Base-by-base conservation (phyloP, 1,140 invertebrate species). In the Euwallacea similis region DNA sequence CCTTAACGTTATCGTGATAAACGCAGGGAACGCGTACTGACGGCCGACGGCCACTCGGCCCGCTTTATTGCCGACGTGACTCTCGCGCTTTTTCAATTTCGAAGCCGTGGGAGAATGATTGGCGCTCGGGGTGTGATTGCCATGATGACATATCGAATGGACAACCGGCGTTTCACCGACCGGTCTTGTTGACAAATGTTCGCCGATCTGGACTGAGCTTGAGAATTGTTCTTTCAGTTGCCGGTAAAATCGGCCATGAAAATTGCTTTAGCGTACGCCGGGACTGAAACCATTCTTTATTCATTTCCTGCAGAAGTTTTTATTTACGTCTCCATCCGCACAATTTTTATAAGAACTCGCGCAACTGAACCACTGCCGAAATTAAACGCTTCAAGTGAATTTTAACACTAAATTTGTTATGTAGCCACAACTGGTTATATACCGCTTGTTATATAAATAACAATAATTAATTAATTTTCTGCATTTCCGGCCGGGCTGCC, bases 81-180 rank as follows among this genome's bases (percentile, higher is more conserved):
- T 80, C 76, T 80, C 78, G 75, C 78, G 79, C 78, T 80, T 81
- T 81, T 81, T 80, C 79, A 81, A 81, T 81, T 81, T 78, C 77
- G 77, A 76, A 76, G 62, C 61, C 70, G 78, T 73, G 77, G 72
- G 76, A 77, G 78, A 79, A 79, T 79, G 79, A 81, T 81, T 81
- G 80, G 79, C 79, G 79, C 80, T 81, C 69, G 74, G 79, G 79
- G 80, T 80, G 79, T 79, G 79, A 81, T 81, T 81, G 79, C 76
- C 78, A 76, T 78, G 79, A 80, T 81, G 80, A 81, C 80, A 76
- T 81, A 80, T 81, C 77, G 80, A 79, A 78, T 75, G 75, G 78
- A 80, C 79, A 80, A 73, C 67, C 74, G 76, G 75, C 76, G 74
- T 77, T 79, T 78, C 76, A 76, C 76, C 76, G 76, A 77, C 74